phyloP scores from a whole-genome alignment of 2,888 invertebrate genomes.

The Nemotelus pantherinus region DNA sequence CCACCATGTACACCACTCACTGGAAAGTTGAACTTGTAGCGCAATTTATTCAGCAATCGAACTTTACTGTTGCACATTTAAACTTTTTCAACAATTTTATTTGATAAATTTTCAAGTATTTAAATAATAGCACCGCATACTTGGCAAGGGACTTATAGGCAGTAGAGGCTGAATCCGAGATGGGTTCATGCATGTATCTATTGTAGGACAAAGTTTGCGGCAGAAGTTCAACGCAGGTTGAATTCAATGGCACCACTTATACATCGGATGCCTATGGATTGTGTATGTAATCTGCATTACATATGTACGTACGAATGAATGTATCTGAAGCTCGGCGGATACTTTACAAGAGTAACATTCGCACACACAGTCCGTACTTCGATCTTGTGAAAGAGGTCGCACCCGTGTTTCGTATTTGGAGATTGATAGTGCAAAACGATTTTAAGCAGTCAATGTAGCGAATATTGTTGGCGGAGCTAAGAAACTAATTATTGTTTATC shows the following conservation, averaged over 20 bases:
- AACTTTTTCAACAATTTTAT: constrained; percentile 15
- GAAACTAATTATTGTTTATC: constrained; percentile 25
- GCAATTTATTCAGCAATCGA: not conserved
- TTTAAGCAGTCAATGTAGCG: constrained; percentile 14
- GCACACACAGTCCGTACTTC: not conserved
- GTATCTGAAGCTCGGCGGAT: not conserved
- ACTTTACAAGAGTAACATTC: not conserved
- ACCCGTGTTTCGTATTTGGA: not conserved
- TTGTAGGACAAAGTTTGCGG: constrained; percentile 28
- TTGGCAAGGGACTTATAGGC: not conserved
- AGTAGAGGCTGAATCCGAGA: not conserved
- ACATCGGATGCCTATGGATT: not conserved
- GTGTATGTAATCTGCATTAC: not conserved
- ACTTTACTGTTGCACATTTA: constrained; percentile 19
- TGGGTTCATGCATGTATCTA: not conserved
- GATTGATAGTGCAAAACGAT: not conserved
- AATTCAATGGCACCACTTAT: constrained; percentile 31
- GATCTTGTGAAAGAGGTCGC: constrained; percentile 24
- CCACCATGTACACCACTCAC: constrained; percentile 4
- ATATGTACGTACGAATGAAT: constrained; percentile 1
- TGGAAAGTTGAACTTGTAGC: not conserved
- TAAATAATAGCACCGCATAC: not conserved
- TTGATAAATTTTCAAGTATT: constrained; percentile 1
- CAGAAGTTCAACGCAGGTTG: constrained; percentile 25
- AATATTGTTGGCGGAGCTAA: constrained; percentile 1